A percentile compares a stretch with the other conserved stretches of the same genome.
Evolutionary conservation across 2,113 vertebrate genomes (phyloP).

Genomic region (Morphnarchus princeps): DNA sequence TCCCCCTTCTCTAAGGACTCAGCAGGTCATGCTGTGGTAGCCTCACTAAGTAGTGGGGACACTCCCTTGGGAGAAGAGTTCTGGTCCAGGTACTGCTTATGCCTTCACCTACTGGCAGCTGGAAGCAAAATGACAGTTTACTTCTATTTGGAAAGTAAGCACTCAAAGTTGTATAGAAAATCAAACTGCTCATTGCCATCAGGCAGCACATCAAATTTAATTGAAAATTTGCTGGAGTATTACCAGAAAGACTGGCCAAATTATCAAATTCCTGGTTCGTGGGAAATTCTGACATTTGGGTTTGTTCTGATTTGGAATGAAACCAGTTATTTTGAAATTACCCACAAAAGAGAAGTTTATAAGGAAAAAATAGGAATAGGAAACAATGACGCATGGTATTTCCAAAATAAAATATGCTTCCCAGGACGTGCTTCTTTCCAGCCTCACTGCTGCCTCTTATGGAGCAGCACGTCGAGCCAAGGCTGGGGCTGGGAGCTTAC

Average conservation of each 20-base stretch:
- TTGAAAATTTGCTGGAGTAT: not conserved
- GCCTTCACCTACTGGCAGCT: not conserved
- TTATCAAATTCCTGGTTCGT: slow-evolving; percentile 24
- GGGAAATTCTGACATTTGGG: slow-evolving; percentile 57
- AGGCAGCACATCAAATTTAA: not conserved
- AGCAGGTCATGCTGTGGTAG: not conserved
- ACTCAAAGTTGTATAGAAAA: not conserved
- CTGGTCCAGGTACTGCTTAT: not conserved
- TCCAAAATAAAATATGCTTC: slow-evolving; percentile 24
- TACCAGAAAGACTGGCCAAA: slow-evolving; percentile 29
- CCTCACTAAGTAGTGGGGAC: not conserved
- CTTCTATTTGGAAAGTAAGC: not conserved
- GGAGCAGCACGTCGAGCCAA: rapidly evolving
- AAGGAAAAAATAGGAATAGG: slow-evolving; percentile 41
- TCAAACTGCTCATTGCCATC: not conserved
- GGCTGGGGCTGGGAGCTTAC: not conserved
- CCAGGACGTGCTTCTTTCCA: not conserved
- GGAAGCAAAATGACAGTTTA: not conserved
- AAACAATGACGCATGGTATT: slow-evolving; percentile 51
- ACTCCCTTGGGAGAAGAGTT: not conserved
- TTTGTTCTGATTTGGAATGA: slow-evolving; percentile 21
- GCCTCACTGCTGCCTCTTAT: not conserved
- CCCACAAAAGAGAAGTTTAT: slow-evolving; percentile 44
- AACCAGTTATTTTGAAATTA: slow-evolving; percentile 25
- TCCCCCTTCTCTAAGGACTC: not conserved